Percentiles rank a stretch among this genome's conserved stretches.
phyloP scores from a whole-genome alignment of 2,113 vertebrate genomes.

The Asarcornis scutulata region DNA sequence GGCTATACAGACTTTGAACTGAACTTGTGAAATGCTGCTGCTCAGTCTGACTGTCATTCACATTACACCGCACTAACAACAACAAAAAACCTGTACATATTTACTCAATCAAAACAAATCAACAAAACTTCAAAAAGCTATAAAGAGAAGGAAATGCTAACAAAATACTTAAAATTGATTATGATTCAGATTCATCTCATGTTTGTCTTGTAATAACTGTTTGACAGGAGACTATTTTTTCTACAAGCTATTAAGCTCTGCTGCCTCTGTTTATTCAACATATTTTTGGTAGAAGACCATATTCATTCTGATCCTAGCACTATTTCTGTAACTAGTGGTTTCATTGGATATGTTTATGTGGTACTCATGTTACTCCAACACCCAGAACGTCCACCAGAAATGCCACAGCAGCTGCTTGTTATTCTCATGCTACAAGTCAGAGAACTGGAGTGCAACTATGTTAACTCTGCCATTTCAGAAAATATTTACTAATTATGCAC shows the following conservation, averaged over 20 bases:
- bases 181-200: neutral
- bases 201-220: neutral
- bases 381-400: neutral
- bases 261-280: neutral
- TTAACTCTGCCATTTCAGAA: neutral
- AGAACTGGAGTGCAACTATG: neutral
- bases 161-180: neutral
- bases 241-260: neutral
- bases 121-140: neutral
- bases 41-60: neutral
- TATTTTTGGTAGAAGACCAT: neutral
- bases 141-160: neutral
- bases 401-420: neutral
- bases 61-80: neutral
- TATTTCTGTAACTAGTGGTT: neutral
- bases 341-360: neutral
- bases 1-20: neutral
- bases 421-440: neutral
- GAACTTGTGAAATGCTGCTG: neutral
- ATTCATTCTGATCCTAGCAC: neutral
- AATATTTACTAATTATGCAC: neutral
- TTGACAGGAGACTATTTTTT: neutral
- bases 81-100: neutral
- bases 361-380: neutral
- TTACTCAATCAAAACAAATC: neutral